phyloP scores from a whole-genome alignment of 2,113 vertebrate species.

The Notechis scutatus region DNA sequence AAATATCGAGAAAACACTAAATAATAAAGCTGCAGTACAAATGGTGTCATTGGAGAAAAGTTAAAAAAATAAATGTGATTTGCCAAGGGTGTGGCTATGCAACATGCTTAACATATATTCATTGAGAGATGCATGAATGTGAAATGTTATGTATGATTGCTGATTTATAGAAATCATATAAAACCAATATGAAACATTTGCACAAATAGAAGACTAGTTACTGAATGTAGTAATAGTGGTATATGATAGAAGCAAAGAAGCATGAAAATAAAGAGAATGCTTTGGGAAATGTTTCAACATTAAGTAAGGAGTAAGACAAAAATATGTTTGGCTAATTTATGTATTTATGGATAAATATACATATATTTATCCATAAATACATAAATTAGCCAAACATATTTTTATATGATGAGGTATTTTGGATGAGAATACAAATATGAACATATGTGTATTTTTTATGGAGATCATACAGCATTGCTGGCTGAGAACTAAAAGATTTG shows the following conservation, averaged over 20 bases:
- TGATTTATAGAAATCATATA: background rate
- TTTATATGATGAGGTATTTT: background rate
- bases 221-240: background rate
- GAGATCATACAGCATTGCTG: background rate
- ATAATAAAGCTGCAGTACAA: background rate
- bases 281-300: background rate
- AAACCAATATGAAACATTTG: background rate
- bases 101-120: background rate
- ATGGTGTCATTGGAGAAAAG: background rate
- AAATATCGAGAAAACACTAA: background rate
- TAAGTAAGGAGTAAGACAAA: background rate
- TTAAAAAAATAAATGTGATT: background rate
- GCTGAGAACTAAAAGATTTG: background rate
- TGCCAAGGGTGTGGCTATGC: background rate
- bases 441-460: background rate
- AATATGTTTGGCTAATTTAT: background rate
- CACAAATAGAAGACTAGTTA: background rate
- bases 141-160: no score
- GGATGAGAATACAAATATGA: background rate
- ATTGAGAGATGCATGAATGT: background rate
- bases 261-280: background rate
- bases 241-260: background rate
- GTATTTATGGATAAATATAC: background rate
- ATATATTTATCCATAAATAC: no score
- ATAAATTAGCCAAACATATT: no score